Conservation (phyloP, 2,888 invertebrate species). For the Meghimatium bilineatum region DNA sequence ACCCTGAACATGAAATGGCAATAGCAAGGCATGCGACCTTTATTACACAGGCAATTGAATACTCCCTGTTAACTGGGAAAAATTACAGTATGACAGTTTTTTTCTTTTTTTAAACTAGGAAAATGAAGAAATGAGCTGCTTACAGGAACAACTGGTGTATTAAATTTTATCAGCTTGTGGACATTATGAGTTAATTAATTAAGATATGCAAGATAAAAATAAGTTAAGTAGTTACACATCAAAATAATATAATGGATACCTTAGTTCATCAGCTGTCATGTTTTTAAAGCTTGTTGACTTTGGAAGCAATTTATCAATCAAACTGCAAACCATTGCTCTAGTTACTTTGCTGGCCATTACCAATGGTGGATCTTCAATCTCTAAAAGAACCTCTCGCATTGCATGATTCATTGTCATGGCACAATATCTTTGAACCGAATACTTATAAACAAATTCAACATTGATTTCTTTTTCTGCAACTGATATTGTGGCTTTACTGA, state of each 20-base stretch:
- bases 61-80: no score
- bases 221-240: no score
- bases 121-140: no score
- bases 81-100: no score
- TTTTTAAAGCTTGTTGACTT: slow-evolving; percentile 33
- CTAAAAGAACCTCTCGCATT: slow-evolving; percentile 28
- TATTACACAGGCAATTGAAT: no score
- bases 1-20: no score
- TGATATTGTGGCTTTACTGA: slow-evolving; percentile 21
- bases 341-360: slow-evolving; percentile 39
- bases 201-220: no score
- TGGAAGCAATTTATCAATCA: slow-evolving; percentile 28
- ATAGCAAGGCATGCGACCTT: no score
- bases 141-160: no score
- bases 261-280: slow-evolving; percentile 46
- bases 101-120: no score
- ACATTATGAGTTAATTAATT: no score
- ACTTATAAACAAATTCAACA: slow-evolving; percentile 15
- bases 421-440: slow-evolving; percentile 37
- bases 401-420: slow-evolving; percentile 34
- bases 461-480: slow-evolving; percentile 46
- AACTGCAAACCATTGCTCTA: slow-evolving; percentile 30
- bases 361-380: slow-evolving; percentile 43
- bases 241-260: slow-evolving; percentile 12
- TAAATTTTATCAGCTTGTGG: no score